A percentile compares a stretch with the other conserved stretches of the same genome.
Evolutionary conservation across 1,140 invertebrate species (phyloP).

Genomic region (Caenorhabditis inopinata): DNA sequence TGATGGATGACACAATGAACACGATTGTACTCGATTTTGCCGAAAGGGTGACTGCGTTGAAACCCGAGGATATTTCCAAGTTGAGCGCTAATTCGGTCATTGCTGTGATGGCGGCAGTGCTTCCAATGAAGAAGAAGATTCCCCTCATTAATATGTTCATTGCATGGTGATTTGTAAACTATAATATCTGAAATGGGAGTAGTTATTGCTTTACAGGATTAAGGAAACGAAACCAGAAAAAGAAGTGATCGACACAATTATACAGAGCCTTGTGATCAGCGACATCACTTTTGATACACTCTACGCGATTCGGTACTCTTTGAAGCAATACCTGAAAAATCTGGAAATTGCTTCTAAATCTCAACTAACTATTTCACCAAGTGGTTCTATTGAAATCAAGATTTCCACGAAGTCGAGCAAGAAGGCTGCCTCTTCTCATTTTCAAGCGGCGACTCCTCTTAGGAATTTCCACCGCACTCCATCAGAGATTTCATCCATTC

Average conservation of each 20-base stretch:
- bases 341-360: neutral
- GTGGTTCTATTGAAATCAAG: neutral
- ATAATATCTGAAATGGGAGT: no score
- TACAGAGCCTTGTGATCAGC: neutral
- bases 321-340: neutral
- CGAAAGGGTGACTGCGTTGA: neutral
- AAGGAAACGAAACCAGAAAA: neutral
- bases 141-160: slow-evolving; percentile 19
- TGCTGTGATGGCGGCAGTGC: neutral
- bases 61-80: neutral
- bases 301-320: neutral
- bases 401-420: neutral
- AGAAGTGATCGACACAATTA: neutral
- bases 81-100: neutral
- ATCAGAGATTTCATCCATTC: neutral
- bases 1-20: slow-evolving; percentile 13
- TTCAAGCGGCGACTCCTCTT: neutral
- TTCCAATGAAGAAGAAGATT: slow-evolving; percentile 5
- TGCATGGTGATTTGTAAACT: no score
- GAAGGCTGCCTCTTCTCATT: neutral
- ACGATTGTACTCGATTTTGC: neutral
- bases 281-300: neutral
- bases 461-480: neutral
- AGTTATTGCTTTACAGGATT: neutral
- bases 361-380: neutral